These are phyloP conservation scores for Phoxinus phoxinus DNA, from an alignment of 2,113 vertebrate genomes.

Conservation along the genomic window DNA sequence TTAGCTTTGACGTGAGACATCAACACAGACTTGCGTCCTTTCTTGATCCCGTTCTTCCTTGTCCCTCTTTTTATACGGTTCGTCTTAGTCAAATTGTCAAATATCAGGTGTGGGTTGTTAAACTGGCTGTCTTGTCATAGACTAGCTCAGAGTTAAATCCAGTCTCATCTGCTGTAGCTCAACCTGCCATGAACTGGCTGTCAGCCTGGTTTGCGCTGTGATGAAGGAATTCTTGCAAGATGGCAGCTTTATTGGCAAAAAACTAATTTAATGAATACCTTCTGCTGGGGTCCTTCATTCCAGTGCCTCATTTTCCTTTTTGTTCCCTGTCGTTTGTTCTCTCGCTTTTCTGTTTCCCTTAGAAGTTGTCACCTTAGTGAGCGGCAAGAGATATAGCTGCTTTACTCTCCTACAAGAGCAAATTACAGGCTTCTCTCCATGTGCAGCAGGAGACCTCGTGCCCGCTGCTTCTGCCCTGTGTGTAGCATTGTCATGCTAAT, in stretches of 20 bases:
- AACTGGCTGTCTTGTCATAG: background rate
- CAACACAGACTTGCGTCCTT: background rate
- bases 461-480: conserved; percentile 41
- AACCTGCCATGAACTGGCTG: conserved; percentile 49
- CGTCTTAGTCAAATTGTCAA: background rate
- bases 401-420: conserved; percentile 59
- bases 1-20: background rate
- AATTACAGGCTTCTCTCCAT: conserved; percentile 59
- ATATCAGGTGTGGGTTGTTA: background rate
- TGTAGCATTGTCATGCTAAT: conserved; percentile 64
- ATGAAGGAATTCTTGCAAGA: conserved; percentile 69
- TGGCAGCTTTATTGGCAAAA: conserved; percentile 71
- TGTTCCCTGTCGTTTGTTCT: conserved; percentile 43
- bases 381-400: conserved; percentile 47
- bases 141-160: conserved; percentile 38
- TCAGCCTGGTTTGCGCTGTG: conserved; percentile 57
- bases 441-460: conserved; percentile 46
- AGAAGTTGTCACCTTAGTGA: conserved; percentile 40
- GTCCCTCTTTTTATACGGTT: background rate
- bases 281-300: conserved; percentile 65
- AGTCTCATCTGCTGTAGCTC: conserved; percentile 31
- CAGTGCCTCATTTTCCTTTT: conserved; percentile 60
- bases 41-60: background rate
- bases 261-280: conserved; percentile 77
- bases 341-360: conserved; percentile 46